A percentile compares a stretch with the other conserved stretches of the same genome.
phyloP scores from a whole-genome alignment of 2,797 vertebrate genomes.

The Pseudotriccus pelzelni region DNA sequence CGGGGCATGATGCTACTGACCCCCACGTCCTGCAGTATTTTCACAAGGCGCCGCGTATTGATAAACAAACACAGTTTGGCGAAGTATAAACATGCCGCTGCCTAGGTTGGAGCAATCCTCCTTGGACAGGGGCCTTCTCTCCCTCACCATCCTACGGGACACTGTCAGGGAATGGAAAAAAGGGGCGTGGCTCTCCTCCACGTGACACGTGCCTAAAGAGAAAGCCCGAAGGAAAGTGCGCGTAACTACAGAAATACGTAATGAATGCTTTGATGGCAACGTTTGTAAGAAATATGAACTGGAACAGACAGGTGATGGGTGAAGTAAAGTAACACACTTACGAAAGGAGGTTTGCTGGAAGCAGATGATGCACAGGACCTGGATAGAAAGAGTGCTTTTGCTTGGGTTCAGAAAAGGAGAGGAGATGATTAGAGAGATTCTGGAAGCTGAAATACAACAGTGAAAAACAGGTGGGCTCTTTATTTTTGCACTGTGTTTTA shows the following conservation, averaged over 20 bases:
- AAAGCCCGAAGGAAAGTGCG: neutral
- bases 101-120: neutral
- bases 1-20: neutral
- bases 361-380: neutral
- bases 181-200: neutral
- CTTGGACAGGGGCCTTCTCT: neutral
- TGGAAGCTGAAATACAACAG: neutral
- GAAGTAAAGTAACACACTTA: neutral
- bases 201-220: accelerated
- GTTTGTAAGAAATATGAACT: neutral
- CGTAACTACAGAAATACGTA: neutral
- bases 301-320: neutral
- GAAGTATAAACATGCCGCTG: neutral
- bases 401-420: neutral
- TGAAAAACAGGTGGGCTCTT: neutral
- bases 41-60: neutral
- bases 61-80: neutral
- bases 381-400: neutral
- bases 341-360: neutral
- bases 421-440: neutral
- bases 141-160: neutral
- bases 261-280: neutral
- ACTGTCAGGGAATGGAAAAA: neutral
- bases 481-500: neutral
- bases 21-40: neutral